A percentile compares a stretch with the other conserved stretches of the same genome.
Evolutionary conservation across 2,113 vertebrate genomes (phyloP).

Genomic region (Passer montanus): DNA sequence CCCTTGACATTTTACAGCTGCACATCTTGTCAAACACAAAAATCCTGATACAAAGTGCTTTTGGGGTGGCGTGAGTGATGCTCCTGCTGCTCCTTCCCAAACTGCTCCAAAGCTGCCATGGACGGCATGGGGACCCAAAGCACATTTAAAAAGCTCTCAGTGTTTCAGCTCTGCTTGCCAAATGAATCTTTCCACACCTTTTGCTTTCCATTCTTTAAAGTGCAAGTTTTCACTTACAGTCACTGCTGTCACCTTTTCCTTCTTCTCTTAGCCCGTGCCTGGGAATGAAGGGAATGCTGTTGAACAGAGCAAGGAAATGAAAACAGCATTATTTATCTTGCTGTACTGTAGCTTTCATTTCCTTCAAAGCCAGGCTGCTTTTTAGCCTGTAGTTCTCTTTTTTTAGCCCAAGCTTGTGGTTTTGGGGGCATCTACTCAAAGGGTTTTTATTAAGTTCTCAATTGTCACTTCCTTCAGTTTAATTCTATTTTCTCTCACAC

Average conservation of each 20-base stretch:
- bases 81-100: neutral
- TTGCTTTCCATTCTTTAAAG: neutral
- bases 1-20: neutral
- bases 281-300: neutral
- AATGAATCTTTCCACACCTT: neutral
- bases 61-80: neutral
- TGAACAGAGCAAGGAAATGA: neutral
- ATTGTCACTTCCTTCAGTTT: neutral
- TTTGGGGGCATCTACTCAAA: neutral
- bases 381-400: neutral
- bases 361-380: neutral
- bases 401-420: neutral
- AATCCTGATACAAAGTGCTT: neutral
- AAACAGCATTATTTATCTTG: neutral
- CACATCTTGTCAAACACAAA: neutral
- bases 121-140: neutral
- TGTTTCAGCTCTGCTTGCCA: neutral
- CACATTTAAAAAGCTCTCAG: neutral
- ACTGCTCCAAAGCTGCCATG: neutral
- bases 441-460: neutral
- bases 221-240: neutral
- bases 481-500: neutral
- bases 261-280: neutral
- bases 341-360: neutral
- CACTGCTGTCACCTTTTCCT: neutral